phyloP scores from a whole-genome alignment of 2,888 invertebrate species.

The Blomia tropicalis region DNA sequence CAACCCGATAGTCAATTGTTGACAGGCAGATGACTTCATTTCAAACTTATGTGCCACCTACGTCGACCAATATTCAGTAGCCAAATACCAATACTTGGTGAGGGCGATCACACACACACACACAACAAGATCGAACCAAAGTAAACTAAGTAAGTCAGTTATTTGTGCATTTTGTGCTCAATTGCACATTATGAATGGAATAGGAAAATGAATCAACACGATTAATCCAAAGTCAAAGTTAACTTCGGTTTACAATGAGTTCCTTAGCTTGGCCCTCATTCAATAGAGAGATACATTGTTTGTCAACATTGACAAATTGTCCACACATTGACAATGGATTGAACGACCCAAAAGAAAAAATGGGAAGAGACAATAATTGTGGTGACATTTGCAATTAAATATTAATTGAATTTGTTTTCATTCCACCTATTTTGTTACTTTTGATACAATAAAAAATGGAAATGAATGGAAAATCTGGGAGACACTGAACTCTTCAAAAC shows the following conservation, averaged over 20 bases:
- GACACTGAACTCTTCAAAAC: too few relatives aligned
- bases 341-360: too few relatives aligned
- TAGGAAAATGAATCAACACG: background rate
- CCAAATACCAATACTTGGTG: background rate
- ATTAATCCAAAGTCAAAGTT: background rate
- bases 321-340: background rate
- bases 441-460: too few relatives aligned
- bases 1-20: constrained; percentile 5
- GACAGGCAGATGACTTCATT: constrained; percentile 14
- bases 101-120: background rate
- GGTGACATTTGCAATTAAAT: too few relatives aligned
- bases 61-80: background rate
- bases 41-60: constrained; percentile 5
- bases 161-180: background rate
- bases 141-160: too few relatives aligned
- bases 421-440: too few relatives aligned
- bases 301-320: background rate
- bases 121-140: background rate
- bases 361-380: too few relatives aligned
- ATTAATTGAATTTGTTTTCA: too few relatives aligned
- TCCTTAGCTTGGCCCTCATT: too few relatives aligned
- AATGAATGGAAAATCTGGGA: too few relatives aligned
- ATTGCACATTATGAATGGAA: constrained; percentile 6
- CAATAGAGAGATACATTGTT: too few relatives aligned
- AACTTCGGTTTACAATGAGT: background rate